A percentile compares a stretch with the other conserved stretches of the same genome.
Evolutionary conservation across 1,140 invertebrate genomes (phyloP).

Genomic region (Drosophila insularis): DNA sequence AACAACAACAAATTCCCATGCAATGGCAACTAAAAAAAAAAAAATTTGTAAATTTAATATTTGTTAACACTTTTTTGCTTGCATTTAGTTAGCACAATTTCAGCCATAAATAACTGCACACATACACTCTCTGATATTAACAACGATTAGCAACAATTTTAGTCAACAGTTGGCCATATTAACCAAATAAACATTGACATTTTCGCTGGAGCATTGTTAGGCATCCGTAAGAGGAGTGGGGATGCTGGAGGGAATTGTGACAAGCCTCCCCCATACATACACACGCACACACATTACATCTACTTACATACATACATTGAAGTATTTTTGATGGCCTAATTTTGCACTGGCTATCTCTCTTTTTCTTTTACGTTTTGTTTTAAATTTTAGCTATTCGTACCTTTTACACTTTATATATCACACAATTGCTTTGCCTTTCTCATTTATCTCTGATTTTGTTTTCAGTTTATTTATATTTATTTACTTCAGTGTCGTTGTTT

Average conservation of each 20-base stretch:
- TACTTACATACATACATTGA: not conserved
- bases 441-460: conserved; percentile 15
- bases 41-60: conserved; percentile 31
- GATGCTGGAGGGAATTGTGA: not conserved
- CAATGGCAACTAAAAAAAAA: conserved; percentile 13
- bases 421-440: not conserved
- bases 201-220: not conserved
- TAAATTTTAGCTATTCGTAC: not conserved
- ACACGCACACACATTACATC: not conserved
- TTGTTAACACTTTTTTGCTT: conserved; percentile 27
- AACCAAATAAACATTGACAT: conserved; percentile 6
- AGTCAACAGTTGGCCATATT: conserved; percentile 2
- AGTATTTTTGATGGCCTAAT: conserved; percentile 50
- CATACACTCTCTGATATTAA: conserved; percentile 10
- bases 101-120: conserved; percentile 41
- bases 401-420: not conserved
- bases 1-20: conserved; percentile 13
- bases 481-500: conserved; percentile 14
- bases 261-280: not conserved
- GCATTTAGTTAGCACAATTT: conserved; percentile 47
- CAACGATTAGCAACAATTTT: conserved; percentile 21
- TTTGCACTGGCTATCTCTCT: not conserved
- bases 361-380: not conserved
- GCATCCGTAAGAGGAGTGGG: not conserved
- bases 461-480: conserved; percentile 35